phyloP scores from a whole-genome alignment of 2,797 vertebrate species.

The Linurgus olivaceus region DNA sequence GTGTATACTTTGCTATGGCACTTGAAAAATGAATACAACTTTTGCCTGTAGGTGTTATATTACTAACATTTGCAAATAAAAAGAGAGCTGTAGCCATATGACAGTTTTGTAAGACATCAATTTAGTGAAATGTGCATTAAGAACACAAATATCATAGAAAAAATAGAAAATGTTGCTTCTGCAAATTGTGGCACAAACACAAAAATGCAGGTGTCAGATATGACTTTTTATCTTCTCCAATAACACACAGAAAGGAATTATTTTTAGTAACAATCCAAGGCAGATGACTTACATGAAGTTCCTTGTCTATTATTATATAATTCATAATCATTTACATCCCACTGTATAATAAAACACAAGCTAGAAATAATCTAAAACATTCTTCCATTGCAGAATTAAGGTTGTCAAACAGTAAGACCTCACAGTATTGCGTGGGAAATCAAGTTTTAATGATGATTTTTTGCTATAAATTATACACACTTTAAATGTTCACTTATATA shows the following conservation, averaged over 20 bases:
- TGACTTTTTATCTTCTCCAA: background rate
- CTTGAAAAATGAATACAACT: background rate
- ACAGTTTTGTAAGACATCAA: background rate
- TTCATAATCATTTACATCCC: constrained; percentile 14
- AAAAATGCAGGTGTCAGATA: constrained; percentile 1
- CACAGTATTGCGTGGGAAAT: background rate
- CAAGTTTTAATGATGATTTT: background rate
- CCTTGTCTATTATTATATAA: background rate
- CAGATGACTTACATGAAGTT: background rate
- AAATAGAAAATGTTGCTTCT: background rate
- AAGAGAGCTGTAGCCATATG: background rate
- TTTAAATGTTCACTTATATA: background rate
- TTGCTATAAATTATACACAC: background rate
- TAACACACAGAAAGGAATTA: background rate
- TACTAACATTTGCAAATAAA: background rate
- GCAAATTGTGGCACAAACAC: background rate
- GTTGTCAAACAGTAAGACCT: constrained; percentile 17
- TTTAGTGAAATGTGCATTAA: background rate
- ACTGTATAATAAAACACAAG: background rate
- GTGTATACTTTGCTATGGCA: background rate
- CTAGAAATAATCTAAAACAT: constrained; percentile 24
- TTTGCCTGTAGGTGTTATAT: background rate
- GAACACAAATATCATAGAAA: background rate
- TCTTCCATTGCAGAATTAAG: background rate
- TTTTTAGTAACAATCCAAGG: constrained; percentile 30